Evolutionary conservation across 2,888 invertebrate genomes (phyloP).

Genomic region (Drosophila cognata): DNA sequence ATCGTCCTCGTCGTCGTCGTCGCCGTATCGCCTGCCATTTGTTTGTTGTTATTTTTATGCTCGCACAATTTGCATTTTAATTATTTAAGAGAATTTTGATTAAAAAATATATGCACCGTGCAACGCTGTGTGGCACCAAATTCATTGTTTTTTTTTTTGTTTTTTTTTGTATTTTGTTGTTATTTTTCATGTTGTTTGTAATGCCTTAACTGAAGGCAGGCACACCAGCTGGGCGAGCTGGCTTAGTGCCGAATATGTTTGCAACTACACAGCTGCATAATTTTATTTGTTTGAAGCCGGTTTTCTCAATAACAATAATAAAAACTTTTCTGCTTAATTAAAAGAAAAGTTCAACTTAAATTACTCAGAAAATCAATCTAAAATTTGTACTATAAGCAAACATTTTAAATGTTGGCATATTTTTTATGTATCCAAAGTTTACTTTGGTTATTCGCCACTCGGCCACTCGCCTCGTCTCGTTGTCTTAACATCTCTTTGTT

Average conservation of each 20-base stretch:
- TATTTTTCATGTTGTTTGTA: background rate
- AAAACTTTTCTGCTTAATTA: background rate
- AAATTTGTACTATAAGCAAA: background rate
- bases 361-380: background rate
- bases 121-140: slow-evolving; percentile 11
- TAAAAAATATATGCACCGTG: slow-evolving; percentile 74
- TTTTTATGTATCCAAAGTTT: background rate
- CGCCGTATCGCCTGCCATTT: slow-evolving; percentile 51
- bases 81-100: slow-evolving; percentile 84
- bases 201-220: slow-evolving; percentile 1
- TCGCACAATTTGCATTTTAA: slow-evolving; percentile 83
- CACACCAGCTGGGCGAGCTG: slow-evolving; percentile 15
- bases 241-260: background rate
- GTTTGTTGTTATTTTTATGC: slow-evolving; percentile 69
- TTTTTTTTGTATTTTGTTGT: background rate
- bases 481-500: slow-evolving; percentile 15
- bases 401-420: background rate
- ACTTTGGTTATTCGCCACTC: background rate
- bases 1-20: slow-evolving; percentile 12
- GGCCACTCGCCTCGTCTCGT: background rate
- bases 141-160: slow-evolving; percentile 12
- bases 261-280: background rate
- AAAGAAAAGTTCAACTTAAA: background rate
- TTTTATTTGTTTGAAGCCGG: background rate
- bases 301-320: background rate